Conservation (phyloP, 2,113 vertebrate genomes). For the Kryptolebias marmoratus region DNA sequence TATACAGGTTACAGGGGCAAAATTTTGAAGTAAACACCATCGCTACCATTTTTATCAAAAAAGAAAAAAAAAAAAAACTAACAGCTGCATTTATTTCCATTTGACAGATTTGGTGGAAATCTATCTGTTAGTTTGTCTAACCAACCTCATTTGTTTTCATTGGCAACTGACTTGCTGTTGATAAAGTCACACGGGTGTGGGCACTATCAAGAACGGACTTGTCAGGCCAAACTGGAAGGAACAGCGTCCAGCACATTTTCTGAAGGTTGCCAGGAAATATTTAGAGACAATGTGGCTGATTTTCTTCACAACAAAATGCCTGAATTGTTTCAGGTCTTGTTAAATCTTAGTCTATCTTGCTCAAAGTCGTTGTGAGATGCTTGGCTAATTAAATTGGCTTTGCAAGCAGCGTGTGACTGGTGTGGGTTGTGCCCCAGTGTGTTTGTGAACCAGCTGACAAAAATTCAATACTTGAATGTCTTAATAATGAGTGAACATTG, state of each 20-base stretch:
- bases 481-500: constrained; percentile 54
- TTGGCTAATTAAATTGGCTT: constrained; percentile 75
- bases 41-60: background rate
- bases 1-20: too few species aligned
- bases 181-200: constrained; percentile 17
- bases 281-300: constrained; percentile 60
- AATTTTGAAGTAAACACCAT: background rate
- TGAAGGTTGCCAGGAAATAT: constrained; percentile 60
- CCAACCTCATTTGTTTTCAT: constrained; percentile 19
- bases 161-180: constrained; percentile 16
- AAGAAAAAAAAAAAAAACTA: background rate
- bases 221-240: constrained; percentile 47
- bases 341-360: constrained; percentile 67
- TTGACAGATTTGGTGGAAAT: background rate
- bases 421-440: constrained; percentile 62
- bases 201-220: constrained; percentile 8
- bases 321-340: constrained; percentile 69
- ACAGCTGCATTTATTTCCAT: background rate
- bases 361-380: constrained; percentile 59
- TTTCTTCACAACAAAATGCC: constrained; percentile 60
- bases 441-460: constrained; percentile 63
- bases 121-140: constrained; percentile 28
- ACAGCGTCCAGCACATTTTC: constrained; percentile 32
- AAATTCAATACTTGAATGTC: constrained; percentile 52
- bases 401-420: constrained; percentile 50